Conservation (phyloP, 2,113 vertebrate species). For the Echinops telfairi region DNA sequence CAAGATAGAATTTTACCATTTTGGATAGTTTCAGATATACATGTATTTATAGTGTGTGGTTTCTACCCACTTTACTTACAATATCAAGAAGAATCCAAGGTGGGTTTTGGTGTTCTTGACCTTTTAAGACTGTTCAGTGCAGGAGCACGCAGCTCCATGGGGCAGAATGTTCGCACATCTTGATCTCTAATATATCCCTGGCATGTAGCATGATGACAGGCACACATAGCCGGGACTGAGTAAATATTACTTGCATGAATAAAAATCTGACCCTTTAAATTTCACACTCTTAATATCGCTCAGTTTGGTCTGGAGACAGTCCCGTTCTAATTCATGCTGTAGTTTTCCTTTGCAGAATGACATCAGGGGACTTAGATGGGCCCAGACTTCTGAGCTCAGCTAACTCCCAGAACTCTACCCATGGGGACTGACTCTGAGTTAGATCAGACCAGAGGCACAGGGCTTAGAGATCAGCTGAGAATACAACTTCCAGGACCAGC, state of each 20-base stretch:
- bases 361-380: neutral
- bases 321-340: neutral
- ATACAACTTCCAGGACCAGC: neutral
- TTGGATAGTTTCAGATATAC: neutral
- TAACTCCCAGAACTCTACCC: neutral
- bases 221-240: neutral
- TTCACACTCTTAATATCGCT: neutral
- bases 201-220: too few species aligned
- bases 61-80: neutral
- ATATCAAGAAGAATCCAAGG: neutral
- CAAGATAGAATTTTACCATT: neutral
- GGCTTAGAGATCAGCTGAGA: neutral
- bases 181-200: neutral
- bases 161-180: neutral
- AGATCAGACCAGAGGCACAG: neutral
- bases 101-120: neutral
- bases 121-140: neutral
- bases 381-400: slow-evolving; percentile 20
- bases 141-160: neutral
- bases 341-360: slow-evolving; percentile 41
- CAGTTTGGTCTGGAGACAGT: neutral
- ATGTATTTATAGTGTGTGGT: neutral
- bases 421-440: neutral
- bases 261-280: neutral
- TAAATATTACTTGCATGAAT: neutral